Conservation (phyloP, 1,140 invertebrate genomes). For the Drosophila nannoptera region DNA sequence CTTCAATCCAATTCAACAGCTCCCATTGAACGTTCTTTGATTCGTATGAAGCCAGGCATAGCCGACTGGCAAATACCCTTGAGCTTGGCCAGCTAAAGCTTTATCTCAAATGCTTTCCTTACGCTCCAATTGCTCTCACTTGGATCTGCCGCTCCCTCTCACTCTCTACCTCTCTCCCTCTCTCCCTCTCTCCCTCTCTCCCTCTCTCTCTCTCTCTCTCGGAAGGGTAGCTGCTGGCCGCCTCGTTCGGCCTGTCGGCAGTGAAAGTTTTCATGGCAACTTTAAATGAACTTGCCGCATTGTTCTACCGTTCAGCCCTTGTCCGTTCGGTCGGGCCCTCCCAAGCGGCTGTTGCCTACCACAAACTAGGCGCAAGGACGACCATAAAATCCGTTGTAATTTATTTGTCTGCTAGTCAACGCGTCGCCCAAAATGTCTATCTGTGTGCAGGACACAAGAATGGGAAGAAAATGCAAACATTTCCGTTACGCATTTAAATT, state of each 20-base stretch:
- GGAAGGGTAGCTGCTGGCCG: background rate
- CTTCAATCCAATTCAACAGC: no score
- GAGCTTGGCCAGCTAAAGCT: no score
- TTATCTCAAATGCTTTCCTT: no score
- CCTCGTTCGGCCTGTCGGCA: constrained; percentile 5
- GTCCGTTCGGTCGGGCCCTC: constrained; percentile 17
- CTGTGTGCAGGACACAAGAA: background rate
- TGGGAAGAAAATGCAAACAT: constrained; percentile 55
- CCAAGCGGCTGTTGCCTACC: constrained; percentile 40
- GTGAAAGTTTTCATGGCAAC: constrained; percentile 68
- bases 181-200: no score
- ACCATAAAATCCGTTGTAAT: constrained; percentile 67
- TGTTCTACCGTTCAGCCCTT: constrained; percentile 23
- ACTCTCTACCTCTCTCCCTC: no score
- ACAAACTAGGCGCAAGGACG: constrained; percentile 72
- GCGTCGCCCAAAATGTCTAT: background rate
- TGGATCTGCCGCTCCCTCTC: no score
- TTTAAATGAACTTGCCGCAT: constrained; percentile 62
- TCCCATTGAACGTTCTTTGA: no score
- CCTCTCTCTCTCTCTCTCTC: background rate
- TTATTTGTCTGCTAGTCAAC: constrained; percentile 68
- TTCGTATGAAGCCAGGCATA: no score
- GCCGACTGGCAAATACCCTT: no score
- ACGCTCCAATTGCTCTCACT: no score
- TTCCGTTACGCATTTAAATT: constrained; percentile 78